Evolutionary conservation across 2,113 vertebrate genomes (phyloP).

Genomic region (western clawed frog (Xenopus tropicalis)): UCB_Xtro_10.0 CM004451.2:85500501-85501000

Average conservation of each 20-base stretch:
- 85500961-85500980: constrained; percentile 62
- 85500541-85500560: constrained; percentile 97
- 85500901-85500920: constrained; percentile 67
- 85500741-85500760: constrained; percentile 87
- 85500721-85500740: constrained; percentile 60
- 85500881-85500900: constrained; percentile 75
- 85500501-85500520: constrained; percentile 65
- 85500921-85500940: constrained; percentile 53
- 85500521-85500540: constrained; percentile 88
- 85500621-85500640: constrained; percentile 79
- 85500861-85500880: constrained; percentile 81
- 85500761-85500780: constrained; percentile 84
- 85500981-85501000: constrained; percentile 56
- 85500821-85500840: constrained; percentile 89
- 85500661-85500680: constrained; percentile 85
- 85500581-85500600: constrained; percentile 87
- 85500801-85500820: constrained; percentile 95
- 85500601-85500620: constrained; percentile 49
- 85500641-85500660: constrained; percentile 88
- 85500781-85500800: constrained; percentile 65
- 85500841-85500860: constrained; percentile 89
- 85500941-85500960: constrained; percentile 63
- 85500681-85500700: constrained; percentile 71
- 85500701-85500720: constrained; percentile 58
- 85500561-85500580: constrained; percentile 95